A percentile compares a stretch with the other conserved stretches of the same genome.
Evolutionary conservation across 2,113 vertebrate species (phyloP).

Genomic region (Gnathonemus echidnorhynchus): DNA sequence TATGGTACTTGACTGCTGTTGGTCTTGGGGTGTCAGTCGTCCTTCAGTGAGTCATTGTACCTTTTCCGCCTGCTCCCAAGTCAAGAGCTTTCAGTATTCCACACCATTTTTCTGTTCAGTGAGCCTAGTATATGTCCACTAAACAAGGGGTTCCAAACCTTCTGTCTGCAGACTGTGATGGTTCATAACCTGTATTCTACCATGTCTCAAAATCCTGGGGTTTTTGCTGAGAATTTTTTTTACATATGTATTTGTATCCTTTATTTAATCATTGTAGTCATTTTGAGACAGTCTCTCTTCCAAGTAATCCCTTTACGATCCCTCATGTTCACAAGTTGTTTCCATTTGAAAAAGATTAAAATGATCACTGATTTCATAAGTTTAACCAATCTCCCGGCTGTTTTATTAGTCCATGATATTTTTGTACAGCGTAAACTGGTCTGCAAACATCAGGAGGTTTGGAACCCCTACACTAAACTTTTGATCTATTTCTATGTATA

Average conservation of each 20-base stretch:
- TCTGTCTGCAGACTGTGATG: background rate
- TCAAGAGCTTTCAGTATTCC: background rate
- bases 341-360: background rate
- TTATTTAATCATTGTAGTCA: background rate
- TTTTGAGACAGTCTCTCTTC: background rate
- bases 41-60: background rate
- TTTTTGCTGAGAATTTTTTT: background rate
- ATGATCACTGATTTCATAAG: too few species aligned
- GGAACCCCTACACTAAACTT: background rate
- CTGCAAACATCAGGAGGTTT: background rate
- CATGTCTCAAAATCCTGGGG: background rate
- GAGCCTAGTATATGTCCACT: background rate
- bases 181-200: background rate
- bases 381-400: background rate
- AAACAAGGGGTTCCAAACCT: background rate
- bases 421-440: background rate
- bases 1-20: background rate
- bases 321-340: background rate
- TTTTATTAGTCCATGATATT: background rate
- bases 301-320: background rate
- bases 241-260: background rate
- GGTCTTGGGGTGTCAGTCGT: background rate
- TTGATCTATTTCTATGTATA: background rate
- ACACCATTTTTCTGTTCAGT: background rate
- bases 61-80: background rate